A percentile compares a stretch with the other conserved stretches of the same genome.
phyloP scores from a whole-genome alignment of 35 echinoderm and acorn worm genomes.

The Stichopus chloronotus region DNA sequence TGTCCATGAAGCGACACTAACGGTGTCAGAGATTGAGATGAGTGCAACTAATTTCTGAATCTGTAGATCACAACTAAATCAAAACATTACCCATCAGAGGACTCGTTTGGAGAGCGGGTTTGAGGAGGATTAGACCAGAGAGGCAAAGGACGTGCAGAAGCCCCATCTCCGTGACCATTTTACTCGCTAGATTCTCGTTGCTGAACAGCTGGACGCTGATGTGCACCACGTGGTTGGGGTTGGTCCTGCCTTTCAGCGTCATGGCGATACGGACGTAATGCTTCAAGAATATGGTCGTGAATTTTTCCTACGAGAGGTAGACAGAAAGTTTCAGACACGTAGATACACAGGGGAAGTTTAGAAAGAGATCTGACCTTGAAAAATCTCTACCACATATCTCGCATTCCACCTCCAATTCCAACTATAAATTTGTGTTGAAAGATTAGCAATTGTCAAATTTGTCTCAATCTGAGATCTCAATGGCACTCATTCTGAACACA shows the following conservation, averaged over 20 bases:
- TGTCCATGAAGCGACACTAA: too few relatives aligned
- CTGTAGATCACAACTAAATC: too few relatives aligned
- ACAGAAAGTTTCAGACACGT: neutral
- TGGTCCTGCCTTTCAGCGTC: slow-evolving; percentile 57
- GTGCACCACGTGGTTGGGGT: slow-evolving; percentile 89
- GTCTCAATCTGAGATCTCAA: too few relatives aligned
- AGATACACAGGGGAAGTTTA: neutral
- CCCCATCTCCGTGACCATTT: slow-evolving; percentile 72
- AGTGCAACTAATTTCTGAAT: too few relatives aligned
- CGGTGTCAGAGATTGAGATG: too few relatives aligned
- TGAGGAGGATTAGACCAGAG: slow-evolving; percentile 70
- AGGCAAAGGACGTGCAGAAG: slow-evolving; percentile 82
- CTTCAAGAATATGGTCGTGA: slow-evolving; percentile 86
- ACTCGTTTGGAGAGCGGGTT: slow-evolving; percentile 63
- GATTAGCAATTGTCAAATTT: too few relatives aligned
- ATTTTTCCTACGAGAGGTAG: slow-evolving; percentile 68
- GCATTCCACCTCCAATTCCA: too few relatives aligned
- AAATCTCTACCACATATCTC: too few relatives aligned
- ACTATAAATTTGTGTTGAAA: too few relatives aligned
- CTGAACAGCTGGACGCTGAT: slow-evolving; percentile 98
- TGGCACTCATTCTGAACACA: too few relatives aligned
- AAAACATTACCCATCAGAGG: slow-evolving; percentile 62
- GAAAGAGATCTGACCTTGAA: neutral
- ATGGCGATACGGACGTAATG: slow-evolving; percentile 90
- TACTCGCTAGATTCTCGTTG: slow-evolving; percentile 82